Evolutionary conservation across 2,888 invertebrate genomes (phyloP), one percentile per base, ranked within the genome.

Genomic region (Steinernema carpocapsae): DNA sequence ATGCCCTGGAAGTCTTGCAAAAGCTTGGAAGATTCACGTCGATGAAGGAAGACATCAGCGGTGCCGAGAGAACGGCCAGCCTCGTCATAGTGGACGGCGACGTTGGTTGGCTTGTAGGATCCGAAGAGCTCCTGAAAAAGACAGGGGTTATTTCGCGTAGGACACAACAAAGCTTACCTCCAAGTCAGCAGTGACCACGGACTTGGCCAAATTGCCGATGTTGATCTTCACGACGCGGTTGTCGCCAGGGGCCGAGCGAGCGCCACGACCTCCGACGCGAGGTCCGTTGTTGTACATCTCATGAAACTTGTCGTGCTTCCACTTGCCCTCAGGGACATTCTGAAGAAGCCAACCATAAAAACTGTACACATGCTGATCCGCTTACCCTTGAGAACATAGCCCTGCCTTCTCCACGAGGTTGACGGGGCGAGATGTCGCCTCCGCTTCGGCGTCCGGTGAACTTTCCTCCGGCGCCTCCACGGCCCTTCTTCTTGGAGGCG

Each of bases 261-360:
- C 22, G 37, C 37, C 37, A 37, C 37, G 37, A 7, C 74, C 71
- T 22, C 72, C 72, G 22, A 19, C 24, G 42, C 43, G 56, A n/a
- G 64, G 32, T 64, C 64, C 64, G 14, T n/a, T 29, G 32, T 42
- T 74, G 72, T 72, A 72, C 29, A 74, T 24, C 64, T 74, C 72
- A 22, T 56, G 73, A 73, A 74, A 72, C 45, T 74, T 74, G 56
- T 74, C 74, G 42, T 74, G 51, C 37, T 56, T 73, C 74, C 74
- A 74, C 26, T 72, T 72, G 51, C 72, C 56, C 51, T 46, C 52
- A 0, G 46, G 52, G 3, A 52, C 56, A n/a, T 51, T 51, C 72
- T 72, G 52, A 71, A 71, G 42, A 42, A 45, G 17, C 37, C 71
- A 71, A 14, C 22, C 14, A 17, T 71, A 24, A 56, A 1, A 22